Evolutionary conservation across 1,140 invertebrate genomes (phyloP).

Genomic region (Drosophila bocki): DNA sequence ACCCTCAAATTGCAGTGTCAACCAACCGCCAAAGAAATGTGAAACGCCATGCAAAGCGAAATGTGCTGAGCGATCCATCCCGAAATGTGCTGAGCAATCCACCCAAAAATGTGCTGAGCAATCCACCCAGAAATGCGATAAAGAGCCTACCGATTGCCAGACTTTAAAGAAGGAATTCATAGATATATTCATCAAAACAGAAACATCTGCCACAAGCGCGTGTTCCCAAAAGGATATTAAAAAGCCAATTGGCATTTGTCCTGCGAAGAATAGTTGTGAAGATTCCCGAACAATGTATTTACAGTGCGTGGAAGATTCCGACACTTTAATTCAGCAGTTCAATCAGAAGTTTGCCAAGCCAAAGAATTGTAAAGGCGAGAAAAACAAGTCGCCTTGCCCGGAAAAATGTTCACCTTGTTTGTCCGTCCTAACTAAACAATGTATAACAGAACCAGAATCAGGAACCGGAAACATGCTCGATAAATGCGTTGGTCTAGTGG

Average conservation of each 20-base stretch:
- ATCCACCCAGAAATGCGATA: background rate
- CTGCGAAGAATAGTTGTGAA: background rate
- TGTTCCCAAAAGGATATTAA: background rate
- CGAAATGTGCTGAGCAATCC: background rate
- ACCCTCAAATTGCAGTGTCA: background rate
- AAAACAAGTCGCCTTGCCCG: background rate
- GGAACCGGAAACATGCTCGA: background rate
- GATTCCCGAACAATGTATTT: background rate
- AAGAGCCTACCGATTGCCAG: background rate
- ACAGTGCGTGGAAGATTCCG: background rate
- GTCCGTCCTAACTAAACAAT: background rate
- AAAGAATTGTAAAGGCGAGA: background rate
- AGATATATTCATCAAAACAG: conserved; percentile 15
- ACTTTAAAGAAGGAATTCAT: conserved; percentile 29
- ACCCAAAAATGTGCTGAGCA: background rate
- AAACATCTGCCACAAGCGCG: too few relatives aligned
- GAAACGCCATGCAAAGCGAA: background rate
- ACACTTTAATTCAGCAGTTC: conserved; percentile 12
- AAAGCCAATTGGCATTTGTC: background rate
- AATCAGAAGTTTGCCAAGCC: background rate
- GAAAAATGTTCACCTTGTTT: background rate
- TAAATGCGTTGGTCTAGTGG: background rate
- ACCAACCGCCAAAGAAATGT: background rate
- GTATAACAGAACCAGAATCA: background rate
- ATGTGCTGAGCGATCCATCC: background rate